Evolutionary conservation across 2,797 vertebrate species (phyloP).

Genomic region (Sebastes variabilis): DNA sequence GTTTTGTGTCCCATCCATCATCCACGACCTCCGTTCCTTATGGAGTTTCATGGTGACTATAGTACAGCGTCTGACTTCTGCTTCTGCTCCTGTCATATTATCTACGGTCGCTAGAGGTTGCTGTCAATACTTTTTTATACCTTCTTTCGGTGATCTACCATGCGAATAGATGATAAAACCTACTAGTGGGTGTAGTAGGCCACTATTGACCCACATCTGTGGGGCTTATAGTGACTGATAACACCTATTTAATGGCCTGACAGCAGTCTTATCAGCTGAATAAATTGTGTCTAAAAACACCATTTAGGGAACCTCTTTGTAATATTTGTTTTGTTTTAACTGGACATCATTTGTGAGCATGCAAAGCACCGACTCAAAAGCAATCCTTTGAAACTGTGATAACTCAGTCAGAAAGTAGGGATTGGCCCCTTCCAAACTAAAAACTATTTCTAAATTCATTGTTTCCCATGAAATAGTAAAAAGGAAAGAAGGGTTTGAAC

Average conservation of each 20-base stretch:
- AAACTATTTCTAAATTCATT: neutral
- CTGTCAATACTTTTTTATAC: too few species aligned
- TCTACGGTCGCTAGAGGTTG: fast-evolving
- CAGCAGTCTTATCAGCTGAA: neutral
- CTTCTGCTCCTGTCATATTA: too few species aligned
- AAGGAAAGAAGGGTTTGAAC: neutral
- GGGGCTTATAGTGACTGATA: too few species aligned
- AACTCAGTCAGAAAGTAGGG: neutral
- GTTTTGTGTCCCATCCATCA: too few species aligned
- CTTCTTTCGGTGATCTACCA: too few species aligned
- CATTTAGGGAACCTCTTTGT: neutral
- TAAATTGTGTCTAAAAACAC: neutral
- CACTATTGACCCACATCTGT: too few species aligned
- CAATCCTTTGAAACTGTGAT: neutral
- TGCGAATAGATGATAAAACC: too few species aligned
- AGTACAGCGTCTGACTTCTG: too few species aligned
- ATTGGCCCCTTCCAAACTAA: neutral
- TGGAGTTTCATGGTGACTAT: too few species aligned
- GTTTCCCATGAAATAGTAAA: constrained; percentile 3
- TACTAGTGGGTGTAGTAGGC: too few species aligned
- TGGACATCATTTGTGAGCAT: neutral
- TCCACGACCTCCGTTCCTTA: too few species aligned
- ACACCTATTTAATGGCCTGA: too few species aligned
- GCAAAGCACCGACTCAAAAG: neutral
- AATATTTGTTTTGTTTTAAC: neutral